Evolutionary conservation across 2,797 vertebrate genomes (phyloP).

Genomic region (Brachyrhaphis roseni): DNA sequence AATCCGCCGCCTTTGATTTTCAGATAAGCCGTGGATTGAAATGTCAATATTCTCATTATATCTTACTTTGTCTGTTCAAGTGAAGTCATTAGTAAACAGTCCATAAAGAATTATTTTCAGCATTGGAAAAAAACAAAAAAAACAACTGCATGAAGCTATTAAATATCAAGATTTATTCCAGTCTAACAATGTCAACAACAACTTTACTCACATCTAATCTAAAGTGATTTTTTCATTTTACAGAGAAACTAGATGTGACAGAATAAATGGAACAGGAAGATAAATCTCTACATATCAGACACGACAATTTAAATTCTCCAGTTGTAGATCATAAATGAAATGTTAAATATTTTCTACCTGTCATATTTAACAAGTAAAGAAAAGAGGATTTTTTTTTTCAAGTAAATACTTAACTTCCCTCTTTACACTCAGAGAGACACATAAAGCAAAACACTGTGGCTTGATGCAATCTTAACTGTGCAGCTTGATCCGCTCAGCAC

Average conservation of each 20-base stretch:
- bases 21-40: conserved; percentile 15
- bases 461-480: conserved; percentile 32
- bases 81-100: not conserved
- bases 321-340: not conserved
- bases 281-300: conserved; percentile 25
- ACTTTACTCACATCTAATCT: conserved; percentile 8
- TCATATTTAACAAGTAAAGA: conserved; percentile 10
- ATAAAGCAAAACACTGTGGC: conserved; percentile 1
- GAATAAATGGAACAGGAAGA: conserved; percentile 3
- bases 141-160: not conserved
- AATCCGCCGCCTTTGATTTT: conserved; percentile 7
- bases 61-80: conserved; percentile 1
- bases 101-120: not conserved
- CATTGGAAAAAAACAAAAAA: not conserved
- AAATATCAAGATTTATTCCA: conserved; percentile 4
- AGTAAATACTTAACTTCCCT: conserved; percentile 20
- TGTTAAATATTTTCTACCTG: not conserved
- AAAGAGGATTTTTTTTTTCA: conserved; percentile 3
- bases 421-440: conserved; percentile 5
- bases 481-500: conserved; percentile 24
- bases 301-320: not conserved
- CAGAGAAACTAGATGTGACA: conserved; percentile 12
- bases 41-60: not conserved
- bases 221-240: not conserved
- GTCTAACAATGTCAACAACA: not conserved